Evolutionary conservation across 2,888 invertebrate species (phyloP), one percentile per base, ranked within the genome.

Genomic region (Conops quadrifasciatus): DNA sequence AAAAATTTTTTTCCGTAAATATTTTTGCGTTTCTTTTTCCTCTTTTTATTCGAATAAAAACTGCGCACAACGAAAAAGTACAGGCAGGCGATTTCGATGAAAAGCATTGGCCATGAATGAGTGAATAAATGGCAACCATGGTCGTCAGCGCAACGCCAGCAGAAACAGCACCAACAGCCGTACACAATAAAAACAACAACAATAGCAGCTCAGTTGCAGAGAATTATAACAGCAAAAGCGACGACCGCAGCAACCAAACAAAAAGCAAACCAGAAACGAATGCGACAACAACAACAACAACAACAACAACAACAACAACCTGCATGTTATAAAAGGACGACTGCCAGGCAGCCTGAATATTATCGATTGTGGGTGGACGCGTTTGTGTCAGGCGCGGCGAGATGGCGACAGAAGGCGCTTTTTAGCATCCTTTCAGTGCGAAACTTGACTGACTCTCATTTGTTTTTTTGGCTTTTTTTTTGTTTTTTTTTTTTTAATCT

Each of bases 71-170:
- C 36, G 36, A 3, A 78, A 79, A 81, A 81, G 81, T 81, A 81
- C 81, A 81, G 81, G 82, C 80, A 81, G 80, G 4, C 36, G 36
- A 36, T 36, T 79, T 78, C 81, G 77, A 21, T 51, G 56, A 66
- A 66, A 67, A 58, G 67, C 67, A 67, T 45, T 59, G 67, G 58
- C 58, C 36, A 36, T 36, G 36, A 36, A 56, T 36, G 36, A 36
- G 9, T 36, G 36, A 36, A 36, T 36, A 36, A 36, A 36, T 36
- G 36, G 36, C 36, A 36, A 36, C 36, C 36, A 36, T 4, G 36
- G 4, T 9, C 36, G 36, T 36, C 9, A 36, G 36, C 36, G 36
- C 5, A 36, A 36, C 36, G 36, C 36, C 4, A 36, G 26, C 56
- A 56, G 26, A 56, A 56, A 26, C 56, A 21, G 56, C n/a, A 56